Evolutionary conservation across 2,797 vertebrate species (phyloP), one percentile per base, ranked within the genome.

Genomic region (Lepilemur septentrionalis): DNA sequence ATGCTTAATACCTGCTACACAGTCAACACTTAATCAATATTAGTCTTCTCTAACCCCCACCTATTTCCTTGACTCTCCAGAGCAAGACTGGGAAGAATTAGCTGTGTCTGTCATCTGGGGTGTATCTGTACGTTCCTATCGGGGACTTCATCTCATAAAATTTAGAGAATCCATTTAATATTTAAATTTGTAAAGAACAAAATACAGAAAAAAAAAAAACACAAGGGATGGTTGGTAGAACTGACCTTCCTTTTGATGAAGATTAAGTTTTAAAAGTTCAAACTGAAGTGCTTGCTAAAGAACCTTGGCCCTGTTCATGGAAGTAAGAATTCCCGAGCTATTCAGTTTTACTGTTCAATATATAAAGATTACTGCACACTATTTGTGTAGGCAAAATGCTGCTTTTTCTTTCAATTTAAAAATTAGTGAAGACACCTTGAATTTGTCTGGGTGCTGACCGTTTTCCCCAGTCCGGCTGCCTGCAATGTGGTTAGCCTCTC

Each of bases 321-420:
- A 83, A 57, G 20, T 55, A 88, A 52, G 55, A 91, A 65, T 92
- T 81, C 18, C 78, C 35, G 12, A 83, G 88, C 76, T 92, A 22
- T 35, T 88, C 38, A 38, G 76, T 38, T 90, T 84, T 79, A 72
- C n/a, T 13, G 48, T 91, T 95, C 35, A 17, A 63, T 95, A 78
- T 50, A 55, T 17, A 72, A 91, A 91, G 15, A 92, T 67, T 50
- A 35, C 4, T 69, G 7, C 20, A 41, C 2, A 75, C 52, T 81
- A 7, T 35, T n/a, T 38, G 12, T 90, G 52, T 73, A 35, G 8
- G 32, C 6, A 91, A 48, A 89, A 91, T 78, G 13, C 15, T 46
- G 87, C 59, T 85, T 91, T 85, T 93, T 76, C 48, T 95, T 91
- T 55, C 15, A 81, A 7, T 22, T 90, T 55, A 91, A 84, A 76